Evolutionary conservation across 2,113 vertebrate species (phyloP).

Genomic region (Lota lota): DNA sequence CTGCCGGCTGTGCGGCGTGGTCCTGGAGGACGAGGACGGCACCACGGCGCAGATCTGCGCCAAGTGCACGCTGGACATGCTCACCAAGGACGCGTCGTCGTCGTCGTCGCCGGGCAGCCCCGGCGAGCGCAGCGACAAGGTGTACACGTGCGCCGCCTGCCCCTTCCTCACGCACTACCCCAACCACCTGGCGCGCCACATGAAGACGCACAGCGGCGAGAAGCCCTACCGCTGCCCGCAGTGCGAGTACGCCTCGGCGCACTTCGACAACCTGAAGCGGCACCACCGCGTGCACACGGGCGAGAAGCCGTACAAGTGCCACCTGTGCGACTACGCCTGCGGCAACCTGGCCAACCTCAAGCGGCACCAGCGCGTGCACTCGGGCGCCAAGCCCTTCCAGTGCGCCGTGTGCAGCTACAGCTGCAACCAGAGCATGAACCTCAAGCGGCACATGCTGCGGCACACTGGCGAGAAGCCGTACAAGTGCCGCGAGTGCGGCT

Average conservation of each 20-base stretch:
- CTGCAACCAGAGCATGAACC: conserved; percentile 99
- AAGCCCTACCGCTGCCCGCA: conserved; percentile 95
- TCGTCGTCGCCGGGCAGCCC: conserved; percentile 53
- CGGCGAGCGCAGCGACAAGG: conserved; percentile 80
- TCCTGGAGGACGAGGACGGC: conserved; percentile 88
- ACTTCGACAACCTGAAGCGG: conserved; percentile 96
- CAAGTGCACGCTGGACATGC: conserved; percentile 84
- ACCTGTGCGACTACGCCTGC: conserved; percentile 91
- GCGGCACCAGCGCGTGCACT: conserved; percentile 93
- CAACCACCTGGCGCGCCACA: conserved; percentile 95
- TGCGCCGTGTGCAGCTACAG: conserved; percentile 93
- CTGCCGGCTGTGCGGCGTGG: conserved; percentile 86
- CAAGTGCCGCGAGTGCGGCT: conserved; percentile 87
- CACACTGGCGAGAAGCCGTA: conserved; percentile 96
- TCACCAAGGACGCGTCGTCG: conserved; percentile 74
- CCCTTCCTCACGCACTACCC: conserved; percentile 95
- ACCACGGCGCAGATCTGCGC: conserved; percentile 82
- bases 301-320: conserved; percentile 91
- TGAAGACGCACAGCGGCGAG: conserved; percentile 97
- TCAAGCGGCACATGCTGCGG: conserved; percentile 96
- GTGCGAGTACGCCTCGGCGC: conserved; percentile 91
- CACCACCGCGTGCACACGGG: conserved; percentile 92
- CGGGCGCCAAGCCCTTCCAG: conserved; percentile 93
- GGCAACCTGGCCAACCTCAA: conserved; percentile 98
- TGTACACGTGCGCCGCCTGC: conserved; percentile 89